Evolutionary conservation across 2,113 vertebrate genomes (phyloP), one percentile per base, ranked within the genome.

Genomic region (Embiotoca jacksoni): DNA sequence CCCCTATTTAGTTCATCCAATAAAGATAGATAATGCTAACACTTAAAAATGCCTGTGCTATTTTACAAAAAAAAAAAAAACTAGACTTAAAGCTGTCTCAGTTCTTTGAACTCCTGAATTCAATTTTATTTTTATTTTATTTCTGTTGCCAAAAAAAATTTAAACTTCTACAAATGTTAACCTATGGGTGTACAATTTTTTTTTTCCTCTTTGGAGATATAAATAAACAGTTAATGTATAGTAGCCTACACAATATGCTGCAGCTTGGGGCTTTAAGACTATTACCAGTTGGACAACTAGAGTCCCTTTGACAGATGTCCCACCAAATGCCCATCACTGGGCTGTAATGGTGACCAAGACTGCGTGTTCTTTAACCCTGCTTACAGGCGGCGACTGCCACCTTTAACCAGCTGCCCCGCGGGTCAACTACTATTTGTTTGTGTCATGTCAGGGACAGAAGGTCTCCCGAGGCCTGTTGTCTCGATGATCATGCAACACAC

Each of bases 381-480:
- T 78, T 37, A 65, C 67, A 63, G 54, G 67, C 66, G 57, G 44
- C n/a, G 31, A 47, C 62, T 57, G 76, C 61, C 69, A 80, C 85
- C 82, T 90, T 84, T 88, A 77, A 56, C 86, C 64, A 65, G 44
- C 36, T 60, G 60, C 81, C 72, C 80, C 33, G 1, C 6, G 15
- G 85, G 83, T 81, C 88, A 64, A 8, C 65, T n/a, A 23, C 83
- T 81, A 72, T 89, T 90, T 85, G 83, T 89, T 75, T 81, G 41
- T 77, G 78, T 79, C 86, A 68, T 44, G 67, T 84, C 89, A 84
- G 82, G 78, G 87, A 82, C 78, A 72, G n/a, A 69, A 72, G 11
- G 59, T 82, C 68, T 81, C 80, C 54, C 8, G 62, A 53, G 77
- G 62, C 67, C 56, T 56, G 10, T 35, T 1, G 9, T 76, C 37